A percentile compares a stretch with the other conserved stretches of the same genome.
Evolutionary conservation across 2,888 invertebrate species (phyloP).

Genomic region (Bibio marci): DNA sequence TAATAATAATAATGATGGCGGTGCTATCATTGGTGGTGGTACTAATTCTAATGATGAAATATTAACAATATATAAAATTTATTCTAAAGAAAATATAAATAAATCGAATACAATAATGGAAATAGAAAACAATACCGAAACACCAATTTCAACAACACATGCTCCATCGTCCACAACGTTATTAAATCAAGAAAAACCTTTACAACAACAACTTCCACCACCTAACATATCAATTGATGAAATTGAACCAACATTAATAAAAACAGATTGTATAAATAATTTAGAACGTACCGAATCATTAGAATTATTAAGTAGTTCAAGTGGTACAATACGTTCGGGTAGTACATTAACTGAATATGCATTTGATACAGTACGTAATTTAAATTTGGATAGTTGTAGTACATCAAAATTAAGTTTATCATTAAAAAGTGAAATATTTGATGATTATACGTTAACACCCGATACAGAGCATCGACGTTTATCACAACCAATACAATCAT

Average conservation of each 20-base stretch:
- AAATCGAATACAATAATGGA: background rate
- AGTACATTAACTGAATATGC: conserved; percentile 13
- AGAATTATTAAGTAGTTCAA: conserved; percentile 11
- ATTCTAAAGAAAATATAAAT: conserved; percentile 10
- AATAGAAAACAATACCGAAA: no score
- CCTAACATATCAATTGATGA: conserved; percentile 4
- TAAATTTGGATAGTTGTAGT: conserved; percentile 13
- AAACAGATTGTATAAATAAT: conserved; percentile 4
- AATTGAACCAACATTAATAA: conserved; percentile 7
- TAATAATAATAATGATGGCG: background rate
- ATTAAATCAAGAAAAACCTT: no score
- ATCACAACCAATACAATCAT: background rate
- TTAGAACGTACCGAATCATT: conserved; percentile 11
- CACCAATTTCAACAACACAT: no score
- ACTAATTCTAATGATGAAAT: conserved; percentile 9
- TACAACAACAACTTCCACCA: background rate
- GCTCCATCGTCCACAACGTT: no score
- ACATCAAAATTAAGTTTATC: conserved; percentile 14
- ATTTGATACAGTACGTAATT: conserved; percentile 13
- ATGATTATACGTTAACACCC: conserved; percentile 13
- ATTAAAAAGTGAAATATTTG: conserved; percentile 13
- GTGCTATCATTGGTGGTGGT: background rate
- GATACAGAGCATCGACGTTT: conserved; percentile 1
- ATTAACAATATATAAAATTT: conserved; percentile 12
- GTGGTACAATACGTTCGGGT: conserved; percentile 10